Evolutionary conservation across 2,888 invertebrate genomes (phyloP), one percentile per base, ranked within the genome.

Genomic region (Synanthedon myopaeformis): DNA sequence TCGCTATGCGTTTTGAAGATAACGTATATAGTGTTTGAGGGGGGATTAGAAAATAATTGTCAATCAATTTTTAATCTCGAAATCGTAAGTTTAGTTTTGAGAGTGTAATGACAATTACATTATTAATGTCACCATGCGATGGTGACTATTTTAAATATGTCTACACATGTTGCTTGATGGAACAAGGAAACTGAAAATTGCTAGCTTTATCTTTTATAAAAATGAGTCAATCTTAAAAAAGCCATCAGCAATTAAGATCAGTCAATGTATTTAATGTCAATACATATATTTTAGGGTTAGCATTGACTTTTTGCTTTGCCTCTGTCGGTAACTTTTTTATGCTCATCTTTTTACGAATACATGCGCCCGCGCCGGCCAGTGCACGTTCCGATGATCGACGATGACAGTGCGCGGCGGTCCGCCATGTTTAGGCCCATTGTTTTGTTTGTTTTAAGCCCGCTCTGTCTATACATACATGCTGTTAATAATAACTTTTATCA

Each of bases 311-410:
- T n/a, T 45, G 42, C 13, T 2, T 13, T n/a, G 12, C 13, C 13
- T 42, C 13, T 42, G 14, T 45, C 45, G 13, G n/a, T 45, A 14
- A 35, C 13, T 45, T 45, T 45, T 45, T 14, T 45, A 45, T 45
- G 45, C 14, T 45, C 14, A 13, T 45, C 14, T 45, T 45, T 45
- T n/a, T 45, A 45, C 3, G 35, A 10, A 35, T 35, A 49, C 49
- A 19, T 49, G 49, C 49, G 49, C 49, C 49, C 19, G 51, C 51
- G 28, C 19, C 17, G 17, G 49, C 49, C 49, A 12, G 51, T 35
- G n/a, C 51, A 51, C 51, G 51, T 35, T 51, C 35, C 35, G 51
- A 54, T 54, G 54, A 54, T 54, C 48, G 35, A 54, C 54, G 54
- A 54, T 52, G 54, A 54, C 54, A 52, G 17, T 28, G 54, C 54